A percentile compares a stretch with the other conserved stretches of the same genome.
phyloP scores from a whole-genome alignment of 2,888 invertebrate genomes.

The Cartodere bifasciata region DNA sequence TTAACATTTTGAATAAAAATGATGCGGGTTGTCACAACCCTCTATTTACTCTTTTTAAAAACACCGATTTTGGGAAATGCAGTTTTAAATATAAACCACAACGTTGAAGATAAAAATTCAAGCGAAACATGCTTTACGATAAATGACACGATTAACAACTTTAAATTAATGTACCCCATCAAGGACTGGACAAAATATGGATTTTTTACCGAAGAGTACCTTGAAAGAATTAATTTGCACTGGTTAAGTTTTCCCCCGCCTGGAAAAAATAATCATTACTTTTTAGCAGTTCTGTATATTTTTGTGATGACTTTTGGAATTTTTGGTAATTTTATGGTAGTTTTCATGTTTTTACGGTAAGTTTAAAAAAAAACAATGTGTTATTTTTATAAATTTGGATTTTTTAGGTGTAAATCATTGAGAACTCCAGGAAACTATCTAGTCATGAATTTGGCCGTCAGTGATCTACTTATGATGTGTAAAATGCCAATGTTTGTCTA shows the following conservation, averaged over 20 bases:
- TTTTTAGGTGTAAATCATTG: slow-evolving; percentile 53
- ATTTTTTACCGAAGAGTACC: slow-evolving; percentile 44
- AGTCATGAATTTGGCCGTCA: slow-evolving; percentile 62
- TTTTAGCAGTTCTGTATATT: slow-evolving; percentile 48
- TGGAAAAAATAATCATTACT: slow-evolving; percentile 40
- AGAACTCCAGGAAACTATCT: slow-evolving; percentile 63
- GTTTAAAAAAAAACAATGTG: slow-evolving; percentile 20
- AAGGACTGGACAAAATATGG: slow-evolving; percentile 41
- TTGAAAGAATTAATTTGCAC: slow-evolving; percentile 51
- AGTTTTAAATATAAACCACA: no score
- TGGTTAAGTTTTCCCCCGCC: slow-evolving; percentile 62
- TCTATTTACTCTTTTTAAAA: no score
- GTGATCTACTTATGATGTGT: slow-evolving; percentile 58
- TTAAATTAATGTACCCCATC: slow-evolving; percentile 29
- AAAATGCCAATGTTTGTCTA: slow-evolving; percentile 64
- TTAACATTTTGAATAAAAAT: no score
- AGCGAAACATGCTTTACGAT: neutral
- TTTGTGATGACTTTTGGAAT: slow-evolving; percentile 53
- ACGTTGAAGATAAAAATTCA: slow-evolving; percentile 3
- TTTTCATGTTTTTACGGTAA: slow-evolving; percentile 61
- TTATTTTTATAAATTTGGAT: neutral
- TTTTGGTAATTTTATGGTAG: slow-evolving; percentile 56
- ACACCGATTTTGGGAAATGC: no score
- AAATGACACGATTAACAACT: slow-evolving; percentile 15
- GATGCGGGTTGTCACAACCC: no score